These are phyloP conservation scores for Gopherus evgoodei DNA, from an alignment of 2,113 vertebrate genomes.

Conservation along the genomic window DNA sequence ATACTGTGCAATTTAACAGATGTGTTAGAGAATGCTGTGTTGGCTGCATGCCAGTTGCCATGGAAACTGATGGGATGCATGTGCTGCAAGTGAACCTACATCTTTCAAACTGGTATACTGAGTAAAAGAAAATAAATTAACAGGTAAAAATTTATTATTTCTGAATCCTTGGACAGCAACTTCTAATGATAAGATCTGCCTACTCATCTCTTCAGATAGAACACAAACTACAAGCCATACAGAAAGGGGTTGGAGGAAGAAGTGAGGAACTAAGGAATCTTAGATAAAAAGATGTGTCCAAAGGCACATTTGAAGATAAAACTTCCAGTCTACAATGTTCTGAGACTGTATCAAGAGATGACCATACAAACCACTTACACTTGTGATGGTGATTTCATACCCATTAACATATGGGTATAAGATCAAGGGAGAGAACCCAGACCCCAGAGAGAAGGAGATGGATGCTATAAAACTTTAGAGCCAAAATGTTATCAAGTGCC, in stretches of 20 bases:
- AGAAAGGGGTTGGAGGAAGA: background rate
- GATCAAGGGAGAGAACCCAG: background rate
- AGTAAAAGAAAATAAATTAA: background rate
- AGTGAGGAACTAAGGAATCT: background rate
- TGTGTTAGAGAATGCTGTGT: background rate
- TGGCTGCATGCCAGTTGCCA: background rate
- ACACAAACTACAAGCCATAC: background rate
- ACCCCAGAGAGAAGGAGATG: background rate
- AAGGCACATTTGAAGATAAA: background rate
- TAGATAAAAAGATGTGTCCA: background rate
- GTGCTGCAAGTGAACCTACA: background rate
- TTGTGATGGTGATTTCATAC: background rate
- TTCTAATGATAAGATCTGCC: background rate
- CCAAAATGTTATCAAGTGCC: rapidly evolving
- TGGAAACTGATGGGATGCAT: background rate
- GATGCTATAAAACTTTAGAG: rapidly evolving
- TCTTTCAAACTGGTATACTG: background rate
- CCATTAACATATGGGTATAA: background rate
- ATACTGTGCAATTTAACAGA: background rate
- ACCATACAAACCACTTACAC: background rate
- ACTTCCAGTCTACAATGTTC: background rate
- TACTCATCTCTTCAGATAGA: background rate
- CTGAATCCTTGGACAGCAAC: background rate
- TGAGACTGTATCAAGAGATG: background rate
- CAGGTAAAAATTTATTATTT: background rate